These are phyloP conservation scores for Myiotriccus ornatus DNA, from an alignment of 2,797 vertebrate species.

Conservation along the genomic window DNA sequence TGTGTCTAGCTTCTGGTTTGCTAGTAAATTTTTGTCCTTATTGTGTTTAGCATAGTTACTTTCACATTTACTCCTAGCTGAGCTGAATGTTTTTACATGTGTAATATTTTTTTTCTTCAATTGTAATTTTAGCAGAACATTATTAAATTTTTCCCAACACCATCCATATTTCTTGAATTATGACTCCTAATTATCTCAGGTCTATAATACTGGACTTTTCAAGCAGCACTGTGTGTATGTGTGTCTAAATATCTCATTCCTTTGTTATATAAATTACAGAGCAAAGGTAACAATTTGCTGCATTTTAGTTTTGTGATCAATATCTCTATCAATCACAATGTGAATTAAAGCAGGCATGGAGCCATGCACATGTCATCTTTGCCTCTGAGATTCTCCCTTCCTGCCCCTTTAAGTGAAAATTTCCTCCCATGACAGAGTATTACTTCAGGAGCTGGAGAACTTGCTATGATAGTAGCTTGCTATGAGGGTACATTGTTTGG, in stretches of 20 bases:
- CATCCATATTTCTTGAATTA: not conserved
- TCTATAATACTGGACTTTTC: not conserved
- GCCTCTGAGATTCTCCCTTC: not conserved
- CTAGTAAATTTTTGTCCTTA: not conserved
- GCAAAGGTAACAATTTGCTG: not conserved
- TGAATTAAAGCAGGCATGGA: not conserved
- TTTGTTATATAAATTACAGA: not conserved
- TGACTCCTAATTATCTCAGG: not conserved
- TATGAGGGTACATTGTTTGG: not conserved
- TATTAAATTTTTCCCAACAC: not conserved
- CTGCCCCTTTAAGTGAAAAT: not conserved
- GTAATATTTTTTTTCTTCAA: not conserved
- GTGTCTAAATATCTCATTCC: not conserved
- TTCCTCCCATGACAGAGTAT: not conserved
- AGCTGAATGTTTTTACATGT: not conserved
- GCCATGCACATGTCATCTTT: not conserved
- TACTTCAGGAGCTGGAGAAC: not conserved
- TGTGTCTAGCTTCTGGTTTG: not conserved
- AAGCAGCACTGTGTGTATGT: not conserved
- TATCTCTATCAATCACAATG: not conserved
- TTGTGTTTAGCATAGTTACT: not conserved
- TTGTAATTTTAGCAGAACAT: not conserved
- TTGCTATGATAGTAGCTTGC: rapidly evolving
- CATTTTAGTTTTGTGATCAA: not conserved
- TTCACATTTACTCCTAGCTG: not conserved